Base-by-base conservation (phyloP, 2,113 vertebrate species). In the Lathamus discolor region DNA sequence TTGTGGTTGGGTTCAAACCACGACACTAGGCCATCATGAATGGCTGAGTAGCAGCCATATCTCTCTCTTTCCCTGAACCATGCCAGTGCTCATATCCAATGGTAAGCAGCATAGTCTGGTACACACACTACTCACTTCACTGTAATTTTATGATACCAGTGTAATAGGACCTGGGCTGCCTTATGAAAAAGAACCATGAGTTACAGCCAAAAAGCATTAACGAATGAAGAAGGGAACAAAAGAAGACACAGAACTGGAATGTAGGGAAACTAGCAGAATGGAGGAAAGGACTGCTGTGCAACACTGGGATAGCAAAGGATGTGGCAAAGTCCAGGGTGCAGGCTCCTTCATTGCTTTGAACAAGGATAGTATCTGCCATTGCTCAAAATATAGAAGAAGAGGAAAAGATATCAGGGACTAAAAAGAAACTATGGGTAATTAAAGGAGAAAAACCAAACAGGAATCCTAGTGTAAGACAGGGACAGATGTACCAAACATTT, bases 41-140 rank as follows among this genome's bases (percentile, higher is more conserved):
- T 37, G 19, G 16, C 20, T 24, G 51, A 13, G 20, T 44, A 17
- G 14, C 28, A 76, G 27, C 39, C 7, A 8, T 14, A 4, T 29
- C 13, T 74, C 52, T 43, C 27, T 48, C 23, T 76, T 70, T 76
- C 14, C 22, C n/a, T 88, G 39, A 52, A 43, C 11, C 33, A 10
- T 0, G 6, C 6, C 16, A 33, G 2, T 37, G n/a, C 5, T 51
- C 4, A 6, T 19, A 63, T 20, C 37, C 6, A 15, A 49, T 13
- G 18, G 13, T 64, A 35, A 69, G 62, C 39, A 61, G 15, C 6
- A 10, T 1, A 14, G 8, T 18, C 31, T 51, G 31, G 17, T 3
- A 6, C 25, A 10, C 3, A 5, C 6, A 5, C 14, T 33, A 6
- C 8, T 72, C 13, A 4, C 28, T 25, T 59, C 12, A 6, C 3